These are phyloP conservation scores for Camponotus floridanus DNA, from an alignment of 1,140 invertebrate species.

Conservation along the genomic window DNA sequence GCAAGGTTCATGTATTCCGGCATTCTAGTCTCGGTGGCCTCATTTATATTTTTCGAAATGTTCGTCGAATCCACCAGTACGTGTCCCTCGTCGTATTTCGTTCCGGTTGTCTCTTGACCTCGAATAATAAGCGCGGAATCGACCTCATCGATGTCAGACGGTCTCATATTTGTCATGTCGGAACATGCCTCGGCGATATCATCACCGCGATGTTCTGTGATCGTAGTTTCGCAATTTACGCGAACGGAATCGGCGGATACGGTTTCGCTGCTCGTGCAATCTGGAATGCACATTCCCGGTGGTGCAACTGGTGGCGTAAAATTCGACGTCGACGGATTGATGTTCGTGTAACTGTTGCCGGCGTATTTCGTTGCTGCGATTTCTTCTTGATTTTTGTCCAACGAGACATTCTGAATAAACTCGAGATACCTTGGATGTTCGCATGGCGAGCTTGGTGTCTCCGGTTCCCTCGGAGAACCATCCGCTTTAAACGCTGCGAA, in stretches of 20 bases:
- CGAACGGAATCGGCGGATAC: not conserved
- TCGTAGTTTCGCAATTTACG: slow-evolving; percentile 12
- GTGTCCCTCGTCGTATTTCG: slow-evolving; percentile 34
- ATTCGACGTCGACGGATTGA: slow-evolving; percentile 62
- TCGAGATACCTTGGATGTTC: slow-evolving; percentile 68
- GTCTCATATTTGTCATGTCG: not conserved
- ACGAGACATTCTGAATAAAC: slow-evolving; percentile 29
- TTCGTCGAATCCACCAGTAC: slow-evolving; percentile 42
- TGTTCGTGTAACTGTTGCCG: slow-evolving; percentile 74
- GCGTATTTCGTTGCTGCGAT: not conserved
- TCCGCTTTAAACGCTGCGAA: slow-evolving; percentile 80
- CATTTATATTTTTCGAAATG: slow-evolving; percentile 38
- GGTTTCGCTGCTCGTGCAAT: slow-evolving; percentile 77
- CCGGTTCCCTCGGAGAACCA: slow-evolving; percentile 75
- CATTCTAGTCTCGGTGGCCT: slow-evolving; percentile 70
- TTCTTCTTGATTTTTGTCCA: not conserved
- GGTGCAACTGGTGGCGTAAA: slow-evolving; percentile 70
- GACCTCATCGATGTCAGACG: slow-evolving; percentile 4
- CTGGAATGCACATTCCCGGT: slow-evolving; percentile 81
- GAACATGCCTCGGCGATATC: not conserved
- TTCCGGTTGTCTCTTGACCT: not conserved
- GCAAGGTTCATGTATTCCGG: slow-evolving; percentile 82
- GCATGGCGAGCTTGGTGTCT: slow-evolving; percentile 79
- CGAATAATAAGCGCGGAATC: slow-evolving; percentile 1
- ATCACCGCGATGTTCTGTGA: slow-evolving; percentile 4